Conservation (phyloP, 1,140 invertebrate genomes). For the Zeugodacus cucurbitae region DNA sequence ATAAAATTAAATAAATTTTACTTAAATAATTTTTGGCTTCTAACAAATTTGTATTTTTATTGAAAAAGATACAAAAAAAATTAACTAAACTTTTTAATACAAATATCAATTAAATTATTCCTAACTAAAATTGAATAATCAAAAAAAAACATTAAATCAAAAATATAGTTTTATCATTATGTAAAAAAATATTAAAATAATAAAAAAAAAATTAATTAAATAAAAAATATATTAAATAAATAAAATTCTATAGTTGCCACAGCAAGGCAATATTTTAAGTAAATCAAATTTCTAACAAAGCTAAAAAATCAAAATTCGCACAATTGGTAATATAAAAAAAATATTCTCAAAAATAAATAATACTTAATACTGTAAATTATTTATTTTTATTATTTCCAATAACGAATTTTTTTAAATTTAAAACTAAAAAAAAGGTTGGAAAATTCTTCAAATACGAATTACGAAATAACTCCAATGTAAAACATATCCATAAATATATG, state of each 20-base stretch:
- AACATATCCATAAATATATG: too few species aligned
- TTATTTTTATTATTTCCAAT: not conserved
- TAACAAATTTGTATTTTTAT: conserved; percentile 18
- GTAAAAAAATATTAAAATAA: not conserved
- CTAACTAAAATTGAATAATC: conserved; percentile 19
- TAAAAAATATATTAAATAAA: too few species aligned
- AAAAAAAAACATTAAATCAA: not conserved
- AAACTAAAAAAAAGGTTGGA: not conserved
- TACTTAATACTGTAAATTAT: not conserved
- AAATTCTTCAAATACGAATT: too few species aligned
- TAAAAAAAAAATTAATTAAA: too few species aligned
- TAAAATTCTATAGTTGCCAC: not conserved
- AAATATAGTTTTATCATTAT: not conserved
- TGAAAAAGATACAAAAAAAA: not conserved
- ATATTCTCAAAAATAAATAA: too few species aligned
- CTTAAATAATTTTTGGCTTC: not conserved
- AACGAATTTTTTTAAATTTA: not conserved
- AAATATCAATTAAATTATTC: not conserved
- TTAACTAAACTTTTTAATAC: not conserved
- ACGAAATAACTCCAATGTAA: too few species aligned
- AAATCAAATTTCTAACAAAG: not conserved
- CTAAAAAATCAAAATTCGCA: not conserved
- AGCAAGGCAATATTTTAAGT: not conserved
- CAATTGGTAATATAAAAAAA: not conserved
- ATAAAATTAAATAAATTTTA: not conserved